Conservation (phyloP, 1,140 invertebrate species). For the Brachionus koreanus region DNA sequence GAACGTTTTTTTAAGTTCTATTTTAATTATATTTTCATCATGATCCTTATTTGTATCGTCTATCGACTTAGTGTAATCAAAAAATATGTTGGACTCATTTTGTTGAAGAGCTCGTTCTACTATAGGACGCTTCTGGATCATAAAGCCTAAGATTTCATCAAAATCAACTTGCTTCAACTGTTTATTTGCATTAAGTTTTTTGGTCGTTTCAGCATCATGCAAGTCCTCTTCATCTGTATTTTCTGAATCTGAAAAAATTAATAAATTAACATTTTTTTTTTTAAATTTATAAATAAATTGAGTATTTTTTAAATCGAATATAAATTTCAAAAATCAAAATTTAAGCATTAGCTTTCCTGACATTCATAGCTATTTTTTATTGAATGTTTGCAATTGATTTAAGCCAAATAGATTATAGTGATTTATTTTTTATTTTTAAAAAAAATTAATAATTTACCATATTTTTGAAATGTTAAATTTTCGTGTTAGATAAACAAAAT, state of each 20-base stretch:
- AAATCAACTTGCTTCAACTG: neutral
- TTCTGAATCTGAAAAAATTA: neutral
- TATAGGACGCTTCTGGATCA: slow-evolving; percentile 11
- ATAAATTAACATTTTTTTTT: neutral
- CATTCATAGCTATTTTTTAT: too few relatives aligned
- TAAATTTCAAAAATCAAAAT: too few relatives aligned
- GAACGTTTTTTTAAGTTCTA: slow-evolving; percentile 14
- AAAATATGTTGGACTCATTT: slow-evolving; percentile 14
- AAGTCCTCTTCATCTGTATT: neutral
- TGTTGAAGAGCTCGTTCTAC: slow-evolving; percentile 25
- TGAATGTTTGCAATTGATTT: too few relatives aligned
- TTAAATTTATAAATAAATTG: neutral
- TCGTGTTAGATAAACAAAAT: neutral
- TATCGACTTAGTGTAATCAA: slow-evolving; percentile 4
- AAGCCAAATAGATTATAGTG: too few relatives aligned
- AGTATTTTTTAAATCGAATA: too few relatives aligned
- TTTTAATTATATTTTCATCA: neutral
- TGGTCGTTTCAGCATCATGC: neutral
- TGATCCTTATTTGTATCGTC: neutral
- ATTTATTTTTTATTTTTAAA: too few relatives aligned
- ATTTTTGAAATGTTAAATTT: too few relatives aligned
- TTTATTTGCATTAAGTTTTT: neutral
- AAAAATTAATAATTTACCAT: too few relatives aligned
- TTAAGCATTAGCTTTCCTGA: neutral
- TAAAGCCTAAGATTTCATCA: slow-evolving; percentile 10